These are phyloP conservation scores for Drosophila nigromelanica DNA, from an alignment of 1,140 invertebrate species.

Conservation along the genomic window DNA sequence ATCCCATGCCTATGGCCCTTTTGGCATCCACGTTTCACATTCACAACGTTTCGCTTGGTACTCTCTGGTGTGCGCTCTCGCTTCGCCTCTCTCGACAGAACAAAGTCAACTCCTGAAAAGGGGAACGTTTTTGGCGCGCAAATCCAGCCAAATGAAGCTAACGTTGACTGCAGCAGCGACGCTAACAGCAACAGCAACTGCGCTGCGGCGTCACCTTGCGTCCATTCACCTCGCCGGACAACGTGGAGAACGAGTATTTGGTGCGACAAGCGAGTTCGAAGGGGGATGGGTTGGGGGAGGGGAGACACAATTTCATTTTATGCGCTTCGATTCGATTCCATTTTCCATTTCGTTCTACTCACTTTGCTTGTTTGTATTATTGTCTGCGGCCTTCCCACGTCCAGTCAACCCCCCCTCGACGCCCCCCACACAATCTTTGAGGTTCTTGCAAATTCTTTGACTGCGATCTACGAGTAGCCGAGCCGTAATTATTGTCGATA, in stretches of 20 bases:
- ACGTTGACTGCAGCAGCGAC: constrained; percentile 31
- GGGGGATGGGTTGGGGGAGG: no score
- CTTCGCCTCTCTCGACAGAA: constrained; percentile 38
- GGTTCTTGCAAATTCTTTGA: constrained; percentile 34
- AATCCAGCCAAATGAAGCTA: constrained; percentile 56
- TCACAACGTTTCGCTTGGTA: constrained; percentile 35
- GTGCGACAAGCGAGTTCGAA: background rate
- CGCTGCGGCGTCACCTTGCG: constrained; percentile 62
- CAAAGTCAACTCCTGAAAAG: constrained; percentile 60
- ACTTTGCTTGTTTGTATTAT: constrained; percentile 56
- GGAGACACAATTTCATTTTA: constrained; percentile 49
- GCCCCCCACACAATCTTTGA: constrained; percentile 1
- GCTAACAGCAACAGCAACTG: constrained; percentile 22
- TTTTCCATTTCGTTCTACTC: constrained; percentile 72
- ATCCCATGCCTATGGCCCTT: constrained; percentile 6
- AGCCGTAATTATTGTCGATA: constrained; percentile 71
- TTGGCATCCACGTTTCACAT: constrained; percentile 45
- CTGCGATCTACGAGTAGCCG: constrained; percentile 54
- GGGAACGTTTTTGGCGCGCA: constrained; percentile 72
- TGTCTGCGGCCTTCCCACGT: constrained; percentile 44
- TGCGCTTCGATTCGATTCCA: constrained; percentile 71
- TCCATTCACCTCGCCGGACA: constrained; percentile 70
- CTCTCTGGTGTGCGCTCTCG: constrained; percentile 18
- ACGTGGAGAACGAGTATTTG: constrained; percentile 16
- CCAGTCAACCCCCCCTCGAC: constrained; percentile 2